Evolutionary conservation across 2,888 invertebrate species (phyloP).

Genomic region (Bombyx huttoni): DNA sequence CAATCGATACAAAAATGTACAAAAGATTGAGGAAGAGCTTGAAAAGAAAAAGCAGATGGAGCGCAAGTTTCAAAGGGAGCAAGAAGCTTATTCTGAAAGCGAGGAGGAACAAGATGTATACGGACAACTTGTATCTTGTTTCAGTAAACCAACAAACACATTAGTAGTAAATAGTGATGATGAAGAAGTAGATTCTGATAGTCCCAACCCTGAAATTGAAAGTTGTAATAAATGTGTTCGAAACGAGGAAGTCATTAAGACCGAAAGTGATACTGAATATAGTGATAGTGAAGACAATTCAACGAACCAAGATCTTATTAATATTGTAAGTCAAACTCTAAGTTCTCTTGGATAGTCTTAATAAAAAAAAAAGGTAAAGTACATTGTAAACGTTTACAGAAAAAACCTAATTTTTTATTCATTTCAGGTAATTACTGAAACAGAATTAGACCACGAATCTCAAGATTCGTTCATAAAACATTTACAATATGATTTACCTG

Average conservation of each 20-base stretch:
- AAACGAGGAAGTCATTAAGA: neutral
- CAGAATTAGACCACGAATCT: constrained; percentile 23
- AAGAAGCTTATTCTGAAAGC: constrained; percentile 59
- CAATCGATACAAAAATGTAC: constrained; percentile 62
- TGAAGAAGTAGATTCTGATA: constrained; percentile 15
- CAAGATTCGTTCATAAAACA: constrained; percentile 80
- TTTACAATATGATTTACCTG: constrained; percentile 76
- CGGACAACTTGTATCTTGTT: constrained; percentile 66
- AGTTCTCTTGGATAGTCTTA: no score
- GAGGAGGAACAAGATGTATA: constrained; percentile 65
- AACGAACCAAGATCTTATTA: no score
- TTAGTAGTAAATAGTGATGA: constrained; percentile 37
- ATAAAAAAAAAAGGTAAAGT: no score
- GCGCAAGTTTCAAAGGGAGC: constrained; percentile 34
- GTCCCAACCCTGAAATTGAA: neutral
- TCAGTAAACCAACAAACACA: constrained; percentile 27
- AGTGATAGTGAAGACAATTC: constrained; percentile 1
- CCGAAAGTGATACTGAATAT: constrained; percentile 5
- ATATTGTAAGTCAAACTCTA: no score
- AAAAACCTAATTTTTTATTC: neutral
- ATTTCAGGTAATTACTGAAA: constrained; percentile 26
- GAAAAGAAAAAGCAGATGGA: constrained; percentile 50
- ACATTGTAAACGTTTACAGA: no score
- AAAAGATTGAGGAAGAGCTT: constrained; percentile 58
- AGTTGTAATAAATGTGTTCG: constrained; percentile 1